These are phyloP conservation scores for Pachycephus smyrnensis DNA, from an alignment of 2,888 invertebrate species.

Conservation along the genomic window DNA sequence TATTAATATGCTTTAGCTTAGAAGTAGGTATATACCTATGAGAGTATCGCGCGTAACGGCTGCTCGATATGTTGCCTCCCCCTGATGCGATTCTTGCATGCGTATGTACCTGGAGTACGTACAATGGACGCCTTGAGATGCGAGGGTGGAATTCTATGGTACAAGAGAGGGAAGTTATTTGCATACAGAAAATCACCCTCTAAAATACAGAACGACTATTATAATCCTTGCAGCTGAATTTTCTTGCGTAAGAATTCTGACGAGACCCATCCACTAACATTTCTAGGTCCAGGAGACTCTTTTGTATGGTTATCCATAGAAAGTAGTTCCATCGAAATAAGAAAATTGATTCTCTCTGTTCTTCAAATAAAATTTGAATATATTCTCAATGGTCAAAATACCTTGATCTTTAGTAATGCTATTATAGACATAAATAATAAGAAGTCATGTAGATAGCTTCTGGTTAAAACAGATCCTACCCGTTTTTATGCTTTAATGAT, in stretches of 20 bases:
- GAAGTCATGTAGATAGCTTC: background rate
- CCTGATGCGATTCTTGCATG: background rate
- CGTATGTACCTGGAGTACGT: slow-evolving; percentile 8
- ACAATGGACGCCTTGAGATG: slow-evolving; percentile 62
- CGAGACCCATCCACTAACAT: fast-evolving
- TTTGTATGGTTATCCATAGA: background rate
- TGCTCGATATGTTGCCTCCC: background rate
- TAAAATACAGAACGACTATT: slow-evolving; percentile 49
- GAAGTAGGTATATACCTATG: background rate
- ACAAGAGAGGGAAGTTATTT: slow-evolving; percentile 48
- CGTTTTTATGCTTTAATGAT: background rate
- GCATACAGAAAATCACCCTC: slow-evolving; percentile 56
- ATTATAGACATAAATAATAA: background rate
- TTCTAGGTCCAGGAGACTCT: background rate
- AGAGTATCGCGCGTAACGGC: background rate
- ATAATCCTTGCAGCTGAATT: background rate
- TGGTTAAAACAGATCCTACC: background rate
- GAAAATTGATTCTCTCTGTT: background rate
- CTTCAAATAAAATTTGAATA: background rate
- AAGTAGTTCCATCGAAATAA: background rate
- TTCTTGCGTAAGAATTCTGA: background rate
- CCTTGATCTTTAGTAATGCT: background rate
- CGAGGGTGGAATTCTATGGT: slow-evolving; percentile 56
- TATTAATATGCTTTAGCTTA: slow-evolving; percentile 44
- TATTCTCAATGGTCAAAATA: background rate